Conservation (phyloP, 2,888 invertebrate species). For the Drosophila diplacantha region DNA sequence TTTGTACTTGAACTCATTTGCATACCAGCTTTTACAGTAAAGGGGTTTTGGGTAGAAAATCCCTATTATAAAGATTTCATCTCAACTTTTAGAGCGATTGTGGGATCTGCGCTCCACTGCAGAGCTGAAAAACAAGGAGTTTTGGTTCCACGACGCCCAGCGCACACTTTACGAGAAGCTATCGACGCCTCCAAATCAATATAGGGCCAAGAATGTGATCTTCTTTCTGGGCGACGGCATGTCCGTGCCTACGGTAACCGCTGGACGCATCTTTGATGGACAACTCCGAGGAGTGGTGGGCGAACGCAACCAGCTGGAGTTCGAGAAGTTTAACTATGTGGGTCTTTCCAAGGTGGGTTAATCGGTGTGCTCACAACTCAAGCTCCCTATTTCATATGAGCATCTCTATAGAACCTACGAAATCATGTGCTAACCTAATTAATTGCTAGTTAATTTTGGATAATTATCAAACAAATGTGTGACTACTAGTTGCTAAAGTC, state of each 20-base stretch:
- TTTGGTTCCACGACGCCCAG: conserved; percentile 73
- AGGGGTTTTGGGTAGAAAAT: neutral
- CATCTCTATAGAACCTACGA: neutral
- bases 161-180: conserved; percentile 69
- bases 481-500: neutral
- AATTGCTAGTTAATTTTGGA: conserved; percentile 1
- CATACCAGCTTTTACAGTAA: too few species aligned
- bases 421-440: neutral
- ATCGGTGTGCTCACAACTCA: too few species aligned
- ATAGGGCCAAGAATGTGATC: conserved; percentile 85
- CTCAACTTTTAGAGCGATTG: conserved; percentile 39
- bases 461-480: neutral
- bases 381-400: neutral
- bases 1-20: conserved; percentile 10
- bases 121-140: conserved; percentile 53
- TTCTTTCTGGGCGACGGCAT: conserved; percentile 90
- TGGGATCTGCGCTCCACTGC: conserved; percentile 51
- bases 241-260: conserved; percentile 84
- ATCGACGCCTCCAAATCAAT: conserved; percentile 67
- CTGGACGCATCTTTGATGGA: conserved; percentile 82
- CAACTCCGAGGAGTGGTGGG: conserved; percentile 80
- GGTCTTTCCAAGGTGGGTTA: conserved; percentile 82
- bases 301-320: conserved; percentile 81
- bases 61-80: neutral
- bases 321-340: conserved; percentile 82